These are phyloP conservation scores for Minunthozetes semirufus DNA, from an alignment of 2,888 invertebrate species.

Conservation along the genomic window DNA sequence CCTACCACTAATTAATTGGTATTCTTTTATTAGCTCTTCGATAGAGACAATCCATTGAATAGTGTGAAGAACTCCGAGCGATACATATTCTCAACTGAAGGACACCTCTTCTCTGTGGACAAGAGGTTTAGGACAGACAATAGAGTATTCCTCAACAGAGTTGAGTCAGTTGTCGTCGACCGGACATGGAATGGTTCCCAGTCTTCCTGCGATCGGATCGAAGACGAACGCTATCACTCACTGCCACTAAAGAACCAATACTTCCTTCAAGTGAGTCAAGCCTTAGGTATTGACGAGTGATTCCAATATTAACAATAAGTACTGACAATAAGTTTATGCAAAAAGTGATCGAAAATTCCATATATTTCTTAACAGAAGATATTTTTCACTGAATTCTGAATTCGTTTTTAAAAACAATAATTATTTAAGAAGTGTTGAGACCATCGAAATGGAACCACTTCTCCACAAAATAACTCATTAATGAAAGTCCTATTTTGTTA, in stretches of 20 bases:
- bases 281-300: constrained; percentile 42
- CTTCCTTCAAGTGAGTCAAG: constrained; percentile 43
- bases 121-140: constrained; percentile 41
- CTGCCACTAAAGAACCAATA: constrained; percentile 44
- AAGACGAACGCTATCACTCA: constrained; percentile 43
- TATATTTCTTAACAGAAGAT: too few relatives aligned
- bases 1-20: too few relatives aligned
- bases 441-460: too few relatives aligned
- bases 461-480: too few relatives aligned
- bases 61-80: constrained; percentile 51
- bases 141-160: neutral
- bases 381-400: too few relatives aligned
- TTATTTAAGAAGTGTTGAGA: too few relatives aligned
- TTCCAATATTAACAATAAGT: neutral
- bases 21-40: too few relatives aligned
- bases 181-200: neutral
- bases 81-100: constrained; percentile 58
- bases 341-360: too few relatives aligned
- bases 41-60: constrained; percentile 57
- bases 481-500: too few relatives aligned
- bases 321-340: neutral
- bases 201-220: constrained; percentile 42
- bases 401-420: too few relatives aligned
- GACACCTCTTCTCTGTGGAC: constrained; percentile 55
- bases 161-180: constrained; percentile 19